Conservation (phyloP, 1,140 invertebrate species). For the Tigriopus japonicus region DNA sequence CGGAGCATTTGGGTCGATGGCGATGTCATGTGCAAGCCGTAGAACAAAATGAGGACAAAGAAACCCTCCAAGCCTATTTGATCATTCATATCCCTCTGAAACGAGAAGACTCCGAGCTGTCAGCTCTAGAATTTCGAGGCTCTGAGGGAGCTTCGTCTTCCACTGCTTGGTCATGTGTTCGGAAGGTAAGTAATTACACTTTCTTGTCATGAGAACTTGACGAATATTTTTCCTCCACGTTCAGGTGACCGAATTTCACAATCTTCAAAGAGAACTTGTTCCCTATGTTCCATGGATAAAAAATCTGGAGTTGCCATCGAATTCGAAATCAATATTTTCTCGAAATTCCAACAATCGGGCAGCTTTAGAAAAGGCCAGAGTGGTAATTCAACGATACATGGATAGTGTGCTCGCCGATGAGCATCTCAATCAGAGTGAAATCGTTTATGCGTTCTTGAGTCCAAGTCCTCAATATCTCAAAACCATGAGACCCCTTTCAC, state of each 20-base stretch:
- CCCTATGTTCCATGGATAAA: slow-evolving; percentile 56
- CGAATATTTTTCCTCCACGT: slow-evolving; percentile 37
- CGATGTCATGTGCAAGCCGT: slow-evolving; percentile 56
- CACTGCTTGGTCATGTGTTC: no score
- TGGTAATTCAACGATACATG: slow-evolving; percentile 61
- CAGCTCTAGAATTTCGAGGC: no score
- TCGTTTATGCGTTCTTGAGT: slow-evolving; percentile 66
- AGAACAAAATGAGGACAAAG: slow-evolving; percentile 33
- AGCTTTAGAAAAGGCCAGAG: slow-evolving; percentile 59
- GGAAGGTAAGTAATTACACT: neutral
- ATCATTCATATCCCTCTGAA: neutral
- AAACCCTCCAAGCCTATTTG: slow-evolving; percentile 41
- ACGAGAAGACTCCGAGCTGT: neutral
- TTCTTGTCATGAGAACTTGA: no score
- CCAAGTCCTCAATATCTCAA: slow-evolving; percentile 70
- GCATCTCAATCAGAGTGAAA: slow-evolving; percentile 62
- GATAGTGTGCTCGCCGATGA: slow-evolving; percentile 69
- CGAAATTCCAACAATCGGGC: slow-evolving; percentile 33
- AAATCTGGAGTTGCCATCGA: slow-evolving; percentile 52
- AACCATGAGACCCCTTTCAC: slow-evolving; percentile 40
- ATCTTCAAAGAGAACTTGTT: slow-evolving; percentile 52
- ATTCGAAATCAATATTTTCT: neutral
- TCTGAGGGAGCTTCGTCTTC: no score
- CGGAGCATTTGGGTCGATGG: slow-evolving; percentile 66
- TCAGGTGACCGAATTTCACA: slow-evolving; percentile 59